Base-by-base conservation (phyloP, 1,140 invertebrate genomes). In the Ips typographus region DNA sequence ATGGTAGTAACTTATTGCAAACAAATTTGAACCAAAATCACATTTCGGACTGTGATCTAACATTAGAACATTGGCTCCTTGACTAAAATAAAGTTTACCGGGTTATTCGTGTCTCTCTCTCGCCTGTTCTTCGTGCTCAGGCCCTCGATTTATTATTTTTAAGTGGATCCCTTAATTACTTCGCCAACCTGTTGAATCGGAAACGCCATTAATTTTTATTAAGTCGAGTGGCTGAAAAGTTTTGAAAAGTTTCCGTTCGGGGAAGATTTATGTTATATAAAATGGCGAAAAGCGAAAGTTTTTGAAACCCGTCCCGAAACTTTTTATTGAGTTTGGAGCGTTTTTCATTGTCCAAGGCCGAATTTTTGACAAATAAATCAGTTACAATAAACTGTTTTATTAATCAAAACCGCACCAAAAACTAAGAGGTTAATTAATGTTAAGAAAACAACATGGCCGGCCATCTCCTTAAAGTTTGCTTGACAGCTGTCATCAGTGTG, bases 181-280 rank as follows among this genome's bases (percentile, higher is more conserved):
- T 62, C 58, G 37, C 49, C 66, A 62, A 68, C 66, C 66, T 68
- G 66, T 68, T 68, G 66, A 61, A 52, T 68, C 52, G 66, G 40
- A 68, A 68, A 62, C 56, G 59, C 66, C 66, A 68, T 68, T 68
- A 68, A 68, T 68, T 68, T 68, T 68, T 68, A 68, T 68, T 62
- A 68, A 59, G 44, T 60, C 65, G 56, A 59, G 57, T 60, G 51
- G 56, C 47, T 60, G 56, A 67, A 67, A 67, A 67, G 43, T 67
- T 60, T 42, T 67, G 56, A 67, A 67, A 67, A 67, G 43, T 56
- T 60, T 43, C 43, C 42, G 2, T 7, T 36, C 1, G 36, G 64
- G 36, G 42, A 37, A 53, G 57, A 59, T 66, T 58, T 47, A 58
- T 58, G 53, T 66, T 53, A 52, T 66, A 47, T 22, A 22, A 64